These are phyloP conservation scores for Philypnodon macrostomus DNA, from an alignment of 2,797 vertebrate genomes.

Conservation along the genomic window DNA sequence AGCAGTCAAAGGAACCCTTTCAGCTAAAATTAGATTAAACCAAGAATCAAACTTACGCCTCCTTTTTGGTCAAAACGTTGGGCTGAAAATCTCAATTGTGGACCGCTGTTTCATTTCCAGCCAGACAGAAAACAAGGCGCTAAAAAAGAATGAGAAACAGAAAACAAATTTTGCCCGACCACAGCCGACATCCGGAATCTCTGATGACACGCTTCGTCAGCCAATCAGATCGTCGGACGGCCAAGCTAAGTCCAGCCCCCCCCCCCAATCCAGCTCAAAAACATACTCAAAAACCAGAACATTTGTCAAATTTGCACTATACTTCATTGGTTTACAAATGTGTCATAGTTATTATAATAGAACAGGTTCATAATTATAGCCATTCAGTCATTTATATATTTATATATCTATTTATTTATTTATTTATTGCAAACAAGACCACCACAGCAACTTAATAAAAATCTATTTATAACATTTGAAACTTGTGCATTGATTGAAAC, in stretches of 20 bases:
- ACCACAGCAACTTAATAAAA: too few species aligned
- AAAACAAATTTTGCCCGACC: slow-evolving; percentile 62
- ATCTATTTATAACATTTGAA: too few species aligned
- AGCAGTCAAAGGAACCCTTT: slow-evolving; percentile 11
- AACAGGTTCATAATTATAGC: too few species aligned
- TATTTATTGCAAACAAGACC: too few species aligned
- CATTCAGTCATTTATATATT: too few species aligned
- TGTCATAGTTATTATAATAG: too few species aligned
- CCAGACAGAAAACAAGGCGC: slow-evolving; percentile 44
- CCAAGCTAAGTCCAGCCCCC: slow-evolving; percentile 24
- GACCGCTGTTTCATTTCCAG: slow-evolving; percentile 30
- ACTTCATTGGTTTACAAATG: too few species aligned
- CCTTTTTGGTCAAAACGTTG: slow-evolving; percentile 27
- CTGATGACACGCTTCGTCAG: slow-evolving; percentile 28
- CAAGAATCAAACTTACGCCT: slow-evolving; percentile 42
- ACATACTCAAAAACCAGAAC: neutral
- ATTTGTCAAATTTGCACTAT: neutral
- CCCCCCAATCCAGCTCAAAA: too few species aligned
- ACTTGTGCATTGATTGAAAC: too few species aligned
- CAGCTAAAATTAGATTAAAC: slow-evolving; percentile 2
- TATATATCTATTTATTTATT: too few species aligned
- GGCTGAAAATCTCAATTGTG: slow-evolving; percentile 10
- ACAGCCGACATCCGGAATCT: slow-evolving; percentile 63
- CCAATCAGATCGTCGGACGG: slow-evolving; percentile 46
- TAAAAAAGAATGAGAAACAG: slow-evolving; percentile 51